Evolutionary conservation across 2,797 vertebrate species (phyloP), one percentile per base, ranked within the genome.

Genomic region (Apogon hyalosoma): DNA sequence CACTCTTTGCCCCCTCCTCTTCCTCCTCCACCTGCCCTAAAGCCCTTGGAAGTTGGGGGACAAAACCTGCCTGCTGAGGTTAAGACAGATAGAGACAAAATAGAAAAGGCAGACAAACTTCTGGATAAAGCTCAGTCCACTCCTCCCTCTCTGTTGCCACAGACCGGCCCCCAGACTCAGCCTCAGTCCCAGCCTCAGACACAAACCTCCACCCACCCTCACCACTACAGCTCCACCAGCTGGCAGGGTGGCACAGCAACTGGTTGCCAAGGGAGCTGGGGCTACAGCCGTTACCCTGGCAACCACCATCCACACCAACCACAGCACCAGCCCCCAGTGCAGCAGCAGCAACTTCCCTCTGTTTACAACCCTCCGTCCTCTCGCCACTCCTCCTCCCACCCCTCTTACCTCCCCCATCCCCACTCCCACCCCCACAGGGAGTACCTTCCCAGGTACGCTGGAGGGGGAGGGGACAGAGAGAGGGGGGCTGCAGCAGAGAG

Each of bases 191-290:
- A 76, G 72, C 43, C 89, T 16, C 89, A 90, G 80, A 43, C 80
- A 64, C 91, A 92, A 62, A 62, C 73, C 31, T 84, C 94, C 56
- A 79, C 91, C 67, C 92, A 94, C 85, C 93, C 97, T 82, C 96
- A 97, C 62, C 96, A 96, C 0, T 93, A 96, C 74, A 96, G 94
- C 76, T 93, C 97, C 85, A 94, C 96, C 72, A 94, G 95, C 80
- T 94, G 94, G 94, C 91, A 93, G 77, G 92, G 93, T 73, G 92
- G 90, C 78, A 87, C 92, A 14, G 85, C 90, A 49, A 87, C 92
- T 33, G 86, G 88, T 85, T 93, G 93, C 82, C 92, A 93, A 73
- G 92, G 92, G 70, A 94, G 88, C 79, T 95, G 94, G 94, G 90
- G 92, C 58, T 95, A 94, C 72, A 83, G 87, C 63, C 94, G 93